These are phyloP conservation scores for Hormiphora californensis DNA, from an alignment of 37 sponge, comb jelly and placozoan species.

Conservation along the genomic window DNA sequence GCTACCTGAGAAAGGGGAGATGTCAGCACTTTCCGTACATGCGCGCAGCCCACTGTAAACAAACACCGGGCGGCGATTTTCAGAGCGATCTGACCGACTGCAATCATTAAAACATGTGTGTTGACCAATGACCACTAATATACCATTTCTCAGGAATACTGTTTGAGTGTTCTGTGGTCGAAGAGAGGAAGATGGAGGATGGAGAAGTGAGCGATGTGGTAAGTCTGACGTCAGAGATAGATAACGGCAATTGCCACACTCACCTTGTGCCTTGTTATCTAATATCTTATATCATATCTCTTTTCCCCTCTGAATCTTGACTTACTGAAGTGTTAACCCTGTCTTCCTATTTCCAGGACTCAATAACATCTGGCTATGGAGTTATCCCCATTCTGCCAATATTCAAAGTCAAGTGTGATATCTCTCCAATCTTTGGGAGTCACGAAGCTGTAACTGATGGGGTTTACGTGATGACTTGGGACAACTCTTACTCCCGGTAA, in stretches of 20 bases:
- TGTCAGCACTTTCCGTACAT: too few species aligned
- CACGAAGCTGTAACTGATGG: conserved; percentile 79
- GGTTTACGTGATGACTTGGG: conserved; percentile 80
- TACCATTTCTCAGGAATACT: conserved; percentile 3
- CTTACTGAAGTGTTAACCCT: too few species aligned
- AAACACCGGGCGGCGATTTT: too few species aligned
- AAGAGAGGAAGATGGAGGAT: conserved; percentile 31
- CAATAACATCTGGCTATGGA: conserved; percentile 34
- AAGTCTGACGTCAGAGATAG: too few species aligned
- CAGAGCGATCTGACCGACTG: too few species aligned
- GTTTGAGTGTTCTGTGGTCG: conserved; percentile 42
- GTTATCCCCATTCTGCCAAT: conserved; percentile 73
- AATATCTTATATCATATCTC: too few species aligned
- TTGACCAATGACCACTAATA: not conserved
- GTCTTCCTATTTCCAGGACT: not conserved
- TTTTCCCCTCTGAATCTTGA: too few species aligned
- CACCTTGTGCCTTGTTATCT: too few species aligned
- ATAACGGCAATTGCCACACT: too few species aligned
- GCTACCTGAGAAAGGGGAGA: too few species aligned
- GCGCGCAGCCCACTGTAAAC: too few species aligned
- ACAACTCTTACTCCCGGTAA: conserved; percentile 89
- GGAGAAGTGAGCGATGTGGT: conserved; percentile 39
- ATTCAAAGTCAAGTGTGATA: conserved; percentile 69
- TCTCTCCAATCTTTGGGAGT: conserved; percentile 71
- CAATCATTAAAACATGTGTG: too few species aligned